These are phyloP conservation scores for Desmophyllum pertusum DNA, from an alignment of 92 coral and sea anemone species.

Conservation along the genomic window DNA sequence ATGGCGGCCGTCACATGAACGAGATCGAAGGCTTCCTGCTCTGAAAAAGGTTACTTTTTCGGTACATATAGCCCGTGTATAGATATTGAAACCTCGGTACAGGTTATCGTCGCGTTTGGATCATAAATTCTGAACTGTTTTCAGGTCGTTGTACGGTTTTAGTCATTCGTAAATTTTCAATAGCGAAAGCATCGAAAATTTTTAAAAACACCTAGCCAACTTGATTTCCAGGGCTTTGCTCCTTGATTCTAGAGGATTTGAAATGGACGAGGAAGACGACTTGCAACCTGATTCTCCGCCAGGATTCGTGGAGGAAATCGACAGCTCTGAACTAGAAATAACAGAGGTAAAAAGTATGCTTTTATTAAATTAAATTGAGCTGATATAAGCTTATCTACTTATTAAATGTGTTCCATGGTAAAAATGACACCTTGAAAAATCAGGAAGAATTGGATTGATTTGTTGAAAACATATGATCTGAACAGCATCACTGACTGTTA, in stretches of 20 bases:
- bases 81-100: not conserved
- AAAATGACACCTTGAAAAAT: no score
- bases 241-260: not conserved
- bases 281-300: conserved; percentile 90
- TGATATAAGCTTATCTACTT: no score
- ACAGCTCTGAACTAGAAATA: conserved; percentile 74
- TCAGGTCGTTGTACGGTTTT: not conserved
- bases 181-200: not conserved
- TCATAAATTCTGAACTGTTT: not conserved
- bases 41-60: not conserved
- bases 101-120: no score
- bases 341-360: conserved; percentile 70
- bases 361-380: no score
- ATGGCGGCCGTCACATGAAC: conserved; percentile 52
- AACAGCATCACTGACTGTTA: no score
- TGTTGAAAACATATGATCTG: no score
- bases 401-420: no score
- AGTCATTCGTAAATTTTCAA: not conserved
- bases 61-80: not conserved
- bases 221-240: not conserved
- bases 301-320: conserved; percentile 93
- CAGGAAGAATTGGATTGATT: no score
- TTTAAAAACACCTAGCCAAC: not conserved
- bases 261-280: conserved; percentile 73
- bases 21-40: not conserved